phyloP scores from a whole-genome alignment of 2,888 invertebrate species.

The Anoplius nigerrimus region DNA sequence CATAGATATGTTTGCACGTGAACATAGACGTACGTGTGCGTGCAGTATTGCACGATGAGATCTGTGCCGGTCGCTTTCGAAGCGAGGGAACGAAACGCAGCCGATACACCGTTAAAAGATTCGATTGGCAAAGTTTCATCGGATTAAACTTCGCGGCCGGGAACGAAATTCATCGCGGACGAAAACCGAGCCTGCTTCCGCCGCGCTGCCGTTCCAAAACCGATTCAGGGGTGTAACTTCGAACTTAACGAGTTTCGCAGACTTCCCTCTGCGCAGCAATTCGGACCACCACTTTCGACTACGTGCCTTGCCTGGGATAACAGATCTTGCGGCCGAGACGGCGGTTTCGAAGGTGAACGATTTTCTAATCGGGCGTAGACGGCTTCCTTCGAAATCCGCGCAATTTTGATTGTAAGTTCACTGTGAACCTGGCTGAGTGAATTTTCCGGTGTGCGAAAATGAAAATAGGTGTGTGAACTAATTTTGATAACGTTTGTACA shows the following conservation, averaged over 20 bases:
- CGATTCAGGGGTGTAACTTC: slow-evolving; percentile 24
- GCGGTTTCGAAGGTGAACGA: no score
- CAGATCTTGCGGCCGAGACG: no score
- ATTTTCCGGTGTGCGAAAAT: no score
- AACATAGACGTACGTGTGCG: background rate
- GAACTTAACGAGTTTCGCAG: slow-evolving; percentile 26
- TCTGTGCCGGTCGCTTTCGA: background rate
- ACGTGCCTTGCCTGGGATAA: no score
- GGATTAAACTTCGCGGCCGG: slow-evolving; percentile 18
- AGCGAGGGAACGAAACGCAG: slow-evolving; percentile 4
- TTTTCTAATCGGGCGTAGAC: no score
- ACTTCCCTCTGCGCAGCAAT: slow-evolving; percentile 5
- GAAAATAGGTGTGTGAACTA: no score
- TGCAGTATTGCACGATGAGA: background rate
- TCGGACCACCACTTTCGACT: slow-evolving; percentile 9
- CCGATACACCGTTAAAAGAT: slow-evolving; percentile 12
- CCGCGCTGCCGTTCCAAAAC: slow-evolving; percentile 13
- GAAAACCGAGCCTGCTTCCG: background rate
- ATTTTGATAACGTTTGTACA: no score
- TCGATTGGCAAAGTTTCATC: slow-evolving; percentile 21
- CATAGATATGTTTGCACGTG: no score
- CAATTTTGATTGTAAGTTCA: no score
- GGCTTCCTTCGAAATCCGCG: no score
- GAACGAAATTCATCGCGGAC: slow-evolving; percentile 3
- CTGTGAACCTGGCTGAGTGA: no score